phyloP scores from a whole-genome alignment of 2,888 invertebrate genomes.

The Agrenia bidenticulata region DNA sequence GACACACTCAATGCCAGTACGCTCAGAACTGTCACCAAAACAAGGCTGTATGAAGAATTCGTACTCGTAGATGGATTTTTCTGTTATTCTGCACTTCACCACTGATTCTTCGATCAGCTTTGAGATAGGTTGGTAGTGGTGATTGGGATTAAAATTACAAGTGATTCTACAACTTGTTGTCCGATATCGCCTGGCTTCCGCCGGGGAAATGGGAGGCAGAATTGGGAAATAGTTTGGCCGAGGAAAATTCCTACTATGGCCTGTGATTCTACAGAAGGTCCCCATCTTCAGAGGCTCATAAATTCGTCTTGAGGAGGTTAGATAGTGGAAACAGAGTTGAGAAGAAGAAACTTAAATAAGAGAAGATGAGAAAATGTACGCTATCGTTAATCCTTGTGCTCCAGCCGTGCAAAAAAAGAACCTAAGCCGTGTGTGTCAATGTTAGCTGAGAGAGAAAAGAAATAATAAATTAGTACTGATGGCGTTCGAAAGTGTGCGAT shows the following conservation, averaged over 20 bases:
- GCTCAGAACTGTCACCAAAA: constrained; percentile 7
- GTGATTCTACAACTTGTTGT: constrained; percentile 31
- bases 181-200: constrained; percentile 72
- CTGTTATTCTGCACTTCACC: constrained; percentile 27
- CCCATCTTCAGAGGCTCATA: constrained; percentile 18
- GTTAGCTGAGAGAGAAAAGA: neutral
- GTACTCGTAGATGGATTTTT: constrained; percentile 33
- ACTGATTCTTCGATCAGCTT: constrained; percentile 22
- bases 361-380: no score
- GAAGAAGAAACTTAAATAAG: no score
- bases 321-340: no score
- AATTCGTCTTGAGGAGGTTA: no score
- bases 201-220: constrained; percentile 76
- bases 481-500: constrained; percentile 13
- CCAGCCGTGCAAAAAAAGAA: neutral
- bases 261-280: constrained; percentile 75
- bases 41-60: constrained; percentile 24
- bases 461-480: constrained; percentile 5
- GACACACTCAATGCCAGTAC: neutral
- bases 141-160: constrained; percentile 35
- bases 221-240: constrained; percentile 80
- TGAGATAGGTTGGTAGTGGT: constrained; percentile 30
- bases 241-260: constrained; percentile 74
- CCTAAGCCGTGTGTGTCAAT: no score
- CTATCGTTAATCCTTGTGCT: neutral